Evolutionary conservation across 2,797 vertebrate species (phyloP).

Genomic region (Sebastes steindachneri): DNA sequence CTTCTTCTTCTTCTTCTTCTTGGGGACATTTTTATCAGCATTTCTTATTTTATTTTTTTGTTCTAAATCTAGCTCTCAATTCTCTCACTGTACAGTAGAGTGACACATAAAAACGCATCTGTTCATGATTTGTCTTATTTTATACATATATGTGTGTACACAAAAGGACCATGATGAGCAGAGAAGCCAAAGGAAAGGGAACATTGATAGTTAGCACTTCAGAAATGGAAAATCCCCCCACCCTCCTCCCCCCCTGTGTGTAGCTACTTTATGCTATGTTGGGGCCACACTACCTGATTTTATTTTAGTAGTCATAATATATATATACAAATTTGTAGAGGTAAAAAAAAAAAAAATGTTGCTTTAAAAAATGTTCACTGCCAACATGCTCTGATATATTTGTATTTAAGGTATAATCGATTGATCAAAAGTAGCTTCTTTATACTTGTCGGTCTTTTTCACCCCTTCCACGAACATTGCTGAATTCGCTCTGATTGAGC

Average conservation of each 20-base stretch:
- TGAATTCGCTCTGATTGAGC: conserved; percentile 66
- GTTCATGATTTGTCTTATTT: conserved; percentile 65
- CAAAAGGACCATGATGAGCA: conserved; percentile 68
- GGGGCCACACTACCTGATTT: conserved; percentile 67
- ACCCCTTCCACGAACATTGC: conserved; percentile 61
- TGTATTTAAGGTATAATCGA: conserved; percentile 75
- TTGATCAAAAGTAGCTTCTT: conserved; percentile 68
- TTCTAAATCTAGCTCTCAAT: conserved; percentile 45
- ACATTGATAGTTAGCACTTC: conserved; percentile 75
- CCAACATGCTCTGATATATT: conserved; percentile 77
- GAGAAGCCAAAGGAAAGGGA: conserved; percentile 81
- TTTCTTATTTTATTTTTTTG: conserved; percentile 32
- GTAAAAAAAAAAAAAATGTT: conserved; percentile 33
- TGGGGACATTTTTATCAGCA: conserved; percentile 48
- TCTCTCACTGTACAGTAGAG: conserved; percentile 72
- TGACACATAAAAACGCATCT: conserved; percentile 54
- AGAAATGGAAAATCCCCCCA: conserved; percentile 34
- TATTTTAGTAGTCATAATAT: conserved; percentile 72
- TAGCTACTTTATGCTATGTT: conserved; percentile 52
- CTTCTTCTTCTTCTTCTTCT: conserved; percentile 42
- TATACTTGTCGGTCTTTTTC: conserved; percentile 72
- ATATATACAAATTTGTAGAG: conserved; percentile 56
- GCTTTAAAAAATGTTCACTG: conserved; percentile 74
- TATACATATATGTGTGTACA: conserved; percentile 43
- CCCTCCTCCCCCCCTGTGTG: conserved; percentile 12